These are phyloP conservation scores for Alcedo atthis DNA, from an alignment of 2,797 vertebrate species.

Conservation along the genomic window DNA sequence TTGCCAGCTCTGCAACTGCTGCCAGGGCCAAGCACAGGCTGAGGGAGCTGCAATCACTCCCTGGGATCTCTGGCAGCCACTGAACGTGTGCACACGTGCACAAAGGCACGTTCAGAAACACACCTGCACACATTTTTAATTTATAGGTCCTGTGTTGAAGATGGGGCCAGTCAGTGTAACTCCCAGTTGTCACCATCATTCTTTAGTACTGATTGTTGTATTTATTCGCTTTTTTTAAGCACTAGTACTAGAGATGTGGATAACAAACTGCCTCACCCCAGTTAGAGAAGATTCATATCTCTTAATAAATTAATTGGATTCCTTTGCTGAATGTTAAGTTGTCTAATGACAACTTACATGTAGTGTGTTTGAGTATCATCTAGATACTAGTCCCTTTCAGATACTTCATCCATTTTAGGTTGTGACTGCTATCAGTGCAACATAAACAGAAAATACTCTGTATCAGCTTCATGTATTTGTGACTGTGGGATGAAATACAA, in stretches of 20 bases:
- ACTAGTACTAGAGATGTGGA: neutral
- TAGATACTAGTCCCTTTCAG: neutral
- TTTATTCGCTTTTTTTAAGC: neutral
- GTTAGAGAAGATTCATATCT: neutral
- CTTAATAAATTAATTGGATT: neutral
- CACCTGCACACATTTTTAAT: conserved; percentile 11
- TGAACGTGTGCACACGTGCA: neutral
- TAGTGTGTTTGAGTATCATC: neutral
- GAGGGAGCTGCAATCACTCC: neutral
- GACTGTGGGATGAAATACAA: neutral
- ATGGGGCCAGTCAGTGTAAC: neutral
- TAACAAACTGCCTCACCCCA: neutral
- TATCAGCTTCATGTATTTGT: neutral
- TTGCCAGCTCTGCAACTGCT: neutral
- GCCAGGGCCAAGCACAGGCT: neutral
- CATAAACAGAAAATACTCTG: neutral
- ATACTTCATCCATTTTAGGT: neutral
- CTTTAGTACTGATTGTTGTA: neutral
- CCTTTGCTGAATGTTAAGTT: neutral
- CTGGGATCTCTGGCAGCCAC: neutral
- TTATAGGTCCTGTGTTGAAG: neutral
- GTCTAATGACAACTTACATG: neutral
- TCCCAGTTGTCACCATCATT: neutral
- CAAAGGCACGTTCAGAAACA: neutral
- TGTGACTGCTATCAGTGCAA: neutral